These are phyloP conservation scores for Tachina grossa DNA, from an alignment of 2,888 invertebrate genomes.

Conservation along the genomic window DNA sequence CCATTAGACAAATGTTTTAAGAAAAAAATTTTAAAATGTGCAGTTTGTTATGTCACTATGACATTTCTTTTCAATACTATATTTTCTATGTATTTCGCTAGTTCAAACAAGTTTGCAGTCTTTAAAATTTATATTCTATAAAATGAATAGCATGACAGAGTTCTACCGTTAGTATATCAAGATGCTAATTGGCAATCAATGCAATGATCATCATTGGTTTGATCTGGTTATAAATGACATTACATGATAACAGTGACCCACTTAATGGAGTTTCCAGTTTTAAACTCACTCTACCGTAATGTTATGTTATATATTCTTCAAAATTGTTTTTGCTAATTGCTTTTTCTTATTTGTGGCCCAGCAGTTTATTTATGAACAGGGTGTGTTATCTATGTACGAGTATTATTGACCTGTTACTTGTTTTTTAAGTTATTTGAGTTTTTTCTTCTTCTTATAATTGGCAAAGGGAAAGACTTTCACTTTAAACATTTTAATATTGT, in stretches of 20 bases:
- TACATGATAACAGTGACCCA: constrained; percentile 62
- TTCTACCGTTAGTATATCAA: constrained; percentile 54
- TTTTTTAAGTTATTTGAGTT: neutral
- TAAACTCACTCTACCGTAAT: constrained; percentile 27
- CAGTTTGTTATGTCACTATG: constrained; percentile 57
- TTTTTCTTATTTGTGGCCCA: neutral
- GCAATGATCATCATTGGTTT: neutral
- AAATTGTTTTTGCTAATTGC: neutral
- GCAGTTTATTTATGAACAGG: constrained; percentile 7
- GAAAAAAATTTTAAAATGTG: constrained; percentile 29
- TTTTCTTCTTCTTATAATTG: constrained; percentile 25
- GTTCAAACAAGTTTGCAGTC: constrained; percentile 40
- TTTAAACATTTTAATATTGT: constrained; percentile 34
- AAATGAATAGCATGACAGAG: constrained; percentile 6
- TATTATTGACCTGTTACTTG: neutral
- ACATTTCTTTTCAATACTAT: neutral
- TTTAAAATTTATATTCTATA: constrained; percentile 21
- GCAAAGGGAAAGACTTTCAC: constrained; percentile 69
- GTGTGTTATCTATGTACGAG: constrained; percentile 18
- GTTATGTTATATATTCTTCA: neutral
- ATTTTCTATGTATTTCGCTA: neutral
- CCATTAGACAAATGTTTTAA: neutral
- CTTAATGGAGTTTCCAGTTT: constrained; percentile 24
- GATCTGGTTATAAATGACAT: constrained; percentile 32
- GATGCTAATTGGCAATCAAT: constrained; percentile 2